Base-by-base conservation (phyloP, 2,797 vertebrate species). In the Telmatherina bonti region DNA sequence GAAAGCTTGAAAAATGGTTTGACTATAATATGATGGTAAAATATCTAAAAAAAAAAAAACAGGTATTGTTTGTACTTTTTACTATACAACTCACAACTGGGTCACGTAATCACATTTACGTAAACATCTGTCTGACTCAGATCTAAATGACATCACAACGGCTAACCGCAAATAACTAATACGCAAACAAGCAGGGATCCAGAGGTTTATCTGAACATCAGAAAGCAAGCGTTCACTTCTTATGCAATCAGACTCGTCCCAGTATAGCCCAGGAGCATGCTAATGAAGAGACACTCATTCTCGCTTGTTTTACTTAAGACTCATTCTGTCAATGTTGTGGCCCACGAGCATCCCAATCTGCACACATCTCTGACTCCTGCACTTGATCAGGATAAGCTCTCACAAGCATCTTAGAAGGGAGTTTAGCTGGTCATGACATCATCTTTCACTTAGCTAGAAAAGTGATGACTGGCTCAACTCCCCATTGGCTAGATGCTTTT, bases 381-480 rank as follows among this genome's bases (percentile, higher is more conserved):
- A 24, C 67, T 68, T 22, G 33, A 72, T 69, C 67, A 66, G 57
- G 53, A 77, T 70, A 74, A 87, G 85, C 71, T 82, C 59, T 76
- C 69, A 71, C 58, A 81, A 59, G 76, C 74, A 63, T 87, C 82
- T 75, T 72, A 77, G 74, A 36, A 76, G 59, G 73, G 80, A 89
- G 74, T 88, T 85, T 68, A 86, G 76, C 76, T 81, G 67, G 70
- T 84, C 73, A 75, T 91, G 89, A 92, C 91, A 91, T 92, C 89
- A 88, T 85, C 83, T 82, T 86, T 88, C 89, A 85, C 86, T 82
- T 70, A 54, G 69, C 72, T 49, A 56, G 62, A 79, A 81, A 83
- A 85, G 64, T 80, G 82, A 90, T 81, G 81, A 88, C 80, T 84
- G 70, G 69, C 78, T 78, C 35, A 79, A 85, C 78, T 85, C 79